Conservation (phyloP, 2,888 invertebrate species). For the Pherbina coryleti region DNA sequence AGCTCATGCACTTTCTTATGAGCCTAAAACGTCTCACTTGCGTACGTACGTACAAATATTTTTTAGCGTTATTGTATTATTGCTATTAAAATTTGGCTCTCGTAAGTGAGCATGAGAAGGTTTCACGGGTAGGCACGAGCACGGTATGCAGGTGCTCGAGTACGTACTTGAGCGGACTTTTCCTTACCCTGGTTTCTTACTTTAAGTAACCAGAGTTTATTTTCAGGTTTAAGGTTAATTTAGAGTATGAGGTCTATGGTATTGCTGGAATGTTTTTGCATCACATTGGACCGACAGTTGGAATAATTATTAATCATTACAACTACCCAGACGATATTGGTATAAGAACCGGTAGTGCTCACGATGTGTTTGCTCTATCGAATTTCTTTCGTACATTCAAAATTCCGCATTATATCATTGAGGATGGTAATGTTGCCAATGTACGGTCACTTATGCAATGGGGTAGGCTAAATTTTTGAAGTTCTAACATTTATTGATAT, state of each 20-base stretch:
- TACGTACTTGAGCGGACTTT: too few species aligned
- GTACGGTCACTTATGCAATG: background rate
- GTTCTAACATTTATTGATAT: background rate
- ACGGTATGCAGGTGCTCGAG: too few species aligned
- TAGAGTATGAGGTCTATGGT: background rate
- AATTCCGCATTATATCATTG: constrained; percentile 4
- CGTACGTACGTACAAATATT: too few species aligned
- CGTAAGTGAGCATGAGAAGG: too few species aligned
- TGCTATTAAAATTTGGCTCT: too few species aligned
- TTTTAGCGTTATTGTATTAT: too few species aligned
- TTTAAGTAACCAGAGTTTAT: too few species aligned
- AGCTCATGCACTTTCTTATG: too few species aligned
- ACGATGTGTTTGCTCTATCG: background rate
- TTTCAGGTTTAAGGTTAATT: background rate
- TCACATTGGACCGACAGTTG: background rate
- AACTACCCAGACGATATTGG: background rate
- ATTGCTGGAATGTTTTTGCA: constrained; percentile 2
- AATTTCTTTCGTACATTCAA: background rate
- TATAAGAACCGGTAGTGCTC: background rate
- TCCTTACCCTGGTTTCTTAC: too few species aligned
- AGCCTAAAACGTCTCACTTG: too few species aligned
- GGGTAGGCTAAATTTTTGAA: background rate
- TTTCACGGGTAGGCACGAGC: too few species aligned
- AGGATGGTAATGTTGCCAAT: background rate
- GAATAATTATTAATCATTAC: constrained; percentile 6